Conservation (phyloP, 2,888 invertebrate species). For the Hesperia comma region DNA sequence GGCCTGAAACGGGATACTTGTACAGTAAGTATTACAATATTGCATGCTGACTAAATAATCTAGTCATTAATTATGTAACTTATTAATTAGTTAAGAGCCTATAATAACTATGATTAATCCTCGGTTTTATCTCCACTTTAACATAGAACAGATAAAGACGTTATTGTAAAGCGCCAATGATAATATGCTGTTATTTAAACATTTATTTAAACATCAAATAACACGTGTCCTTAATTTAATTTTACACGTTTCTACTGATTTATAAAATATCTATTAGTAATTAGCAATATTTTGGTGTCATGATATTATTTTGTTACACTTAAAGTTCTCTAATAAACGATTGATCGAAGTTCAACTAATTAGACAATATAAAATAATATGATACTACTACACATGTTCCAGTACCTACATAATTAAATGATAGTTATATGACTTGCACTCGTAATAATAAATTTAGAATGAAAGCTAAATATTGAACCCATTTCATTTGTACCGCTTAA, state of each 20-base stretch:
- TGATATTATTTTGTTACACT: conserved; percentile 7
- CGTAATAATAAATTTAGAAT: conserved; percentile 14
- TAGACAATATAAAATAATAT: conserved; percentile 7
- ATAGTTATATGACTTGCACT: neutral
- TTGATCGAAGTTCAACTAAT: conserved; percentile 8
- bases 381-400: conserved; percentile 8
- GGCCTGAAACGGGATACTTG: conserved; percentile 53
- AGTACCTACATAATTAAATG: neutral
- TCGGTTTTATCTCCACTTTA: conserved; percentile 26
- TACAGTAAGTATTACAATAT: conserved; percentile 44
- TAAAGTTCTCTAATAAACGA: conserved; percentile 2
- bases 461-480: conserved; percentile 4
- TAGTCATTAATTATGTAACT: conserved; percentile 46
- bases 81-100: conserved; percentile 39
- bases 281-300: conserved; percentile 3
- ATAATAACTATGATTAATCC: conserved; percentile 39
- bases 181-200: neutral
- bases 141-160: neutral
- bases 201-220: neutral
- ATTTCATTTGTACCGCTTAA: conserved; percentile 9
- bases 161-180: conserved; percentile 19
- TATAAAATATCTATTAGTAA: conserved; percentile 2
- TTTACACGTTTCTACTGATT: neutral
- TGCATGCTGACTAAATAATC: conserved; percentile 42
- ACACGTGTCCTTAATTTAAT: neutral